phyloP scores from a whole-genome alignment of 1,140 invertebrate genomes.

The Anoplolepis gracilipes region DNA sequence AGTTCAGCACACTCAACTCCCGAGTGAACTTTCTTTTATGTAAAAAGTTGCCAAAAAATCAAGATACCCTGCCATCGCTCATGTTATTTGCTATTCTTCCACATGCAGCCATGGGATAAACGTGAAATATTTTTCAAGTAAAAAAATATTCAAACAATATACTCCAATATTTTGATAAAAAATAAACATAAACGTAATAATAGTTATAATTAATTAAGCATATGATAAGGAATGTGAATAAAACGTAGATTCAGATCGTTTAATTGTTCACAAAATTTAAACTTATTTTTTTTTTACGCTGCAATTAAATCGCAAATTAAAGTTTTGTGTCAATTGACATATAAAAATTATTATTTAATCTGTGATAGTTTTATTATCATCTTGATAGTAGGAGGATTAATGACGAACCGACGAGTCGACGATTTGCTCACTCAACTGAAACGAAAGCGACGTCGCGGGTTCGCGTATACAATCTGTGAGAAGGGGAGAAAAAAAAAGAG shows the following conservation, averaged over 20 bases:
- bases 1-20: constrained; percentile 41
- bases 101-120: not conserved
- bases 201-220: not conserved
- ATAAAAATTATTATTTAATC: not conserved
- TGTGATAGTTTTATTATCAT: not conserved
- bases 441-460: not conserved
- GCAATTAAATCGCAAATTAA: constrained; percentile 7
- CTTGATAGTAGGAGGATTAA: not conserved
- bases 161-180: not conserved
- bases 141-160: constrained; percentile 9
- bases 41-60: constrained; percentile 53
- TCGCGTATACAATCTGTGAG: not conserved
- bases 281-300: not conserved
- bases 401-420: not conserved
- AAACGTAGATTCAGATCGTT: not conserved
- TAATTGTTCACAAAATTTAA: not conserved
- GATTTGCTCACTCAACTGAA: constrained; percentile 19
- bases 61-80: constrained; percentile 6
- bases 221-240: not conserved
- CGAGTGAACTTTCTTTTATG: not conserved
- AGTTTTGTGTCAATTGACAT: not conserved
- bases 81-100: constrained; percentile 38
- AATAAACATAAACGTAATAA: not conserved
- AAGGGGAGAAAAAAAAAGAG: not conserved
- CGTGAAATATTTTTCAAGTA: constrained; percentile 2